Evolutionary conservation across 23 tunicate genomes (phyloP), one percentile per base, ranked within the genome.

Genomic region (Trididemnum clinides): DNA sequence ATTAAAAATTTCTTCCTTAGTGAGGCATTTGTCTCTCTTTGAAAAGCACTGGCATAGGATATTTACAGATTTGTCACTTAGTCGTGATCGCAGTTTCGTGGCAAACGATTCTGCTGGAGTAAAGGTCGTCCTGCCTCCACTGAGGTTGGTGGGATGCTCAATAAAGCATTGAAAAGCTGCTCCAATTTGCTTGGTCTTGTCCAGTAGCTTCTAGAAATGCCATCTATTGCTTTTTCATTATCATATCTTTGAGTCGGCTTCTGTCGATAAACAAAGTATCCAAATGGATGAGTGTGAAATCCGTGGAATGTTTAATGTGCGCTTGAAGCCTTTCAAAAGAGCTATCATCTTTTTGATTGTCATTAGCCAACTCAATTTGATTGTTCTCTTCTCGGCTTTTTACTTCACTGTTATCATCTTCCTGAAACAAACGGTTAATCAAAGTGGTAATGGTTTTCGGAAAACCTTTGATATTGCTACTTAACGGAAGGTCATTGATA

Each of bases 141-240:
- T 78, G 83, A 51, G 31, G 66, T 78, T 34, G 66, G 83, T 78
- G 83, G 66, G 37, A 78, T 51, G 83, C 83, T 78, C 25, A 27
- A 54, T 78, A 51, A 51, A 4, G 66, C 83, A 2, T 34, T 78
- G 83, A 51, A 50, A 5, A 78, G 66, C 66, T 78, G 83, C 23
- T 78, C 83, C 83, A 51, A 51, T 51, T 78, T 78, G 83, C 83
- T 51, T 78, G 83, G 83, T 51, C 83, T 78, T 78, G 25, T 78
- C 39, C 83, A 4, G 83, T 78, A 51, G 65, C 83, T 78, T 78
- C 83, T 51, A 78, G 28, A 29, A 78, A 33, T 78, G 28, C 51
- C 65, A 33, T 78, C 38, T 78, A 21, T 33, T 78, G 49, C 36
- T 29, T 78, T 3, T 51, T 34, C 39, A 37, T 37, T 15, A 36